Conservation (phyloP, 1,140 invertebrate genomes). For the Drosophila nannoptera region DNA sequence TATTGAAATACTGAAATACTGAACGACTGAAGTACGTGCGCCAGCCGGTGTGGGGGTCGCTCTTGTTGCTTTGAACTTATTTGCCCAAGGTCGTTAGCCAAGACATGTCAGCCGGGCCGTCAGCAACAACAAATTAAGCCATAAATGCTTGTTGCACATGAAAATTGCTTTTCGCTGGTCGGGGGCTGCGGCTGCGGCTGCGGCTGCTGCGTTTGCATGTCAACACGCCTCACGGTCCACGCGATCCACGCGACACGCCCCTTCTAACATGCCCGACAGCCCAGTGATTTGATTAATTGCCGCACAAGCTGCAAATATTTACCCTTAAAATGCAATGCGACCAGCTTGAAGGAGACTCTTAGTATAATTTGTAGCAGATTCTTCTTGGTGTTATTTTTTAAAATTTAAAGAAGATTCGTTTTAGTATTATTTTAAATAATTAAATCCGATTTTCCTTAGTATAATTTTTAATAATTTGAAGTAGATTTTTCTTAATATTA, state of each 20-base stretch:
- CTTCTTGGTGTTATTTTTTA: no score
- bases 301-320: conserved; percentile 28
- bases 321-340: no score
- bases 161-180: conserved; percentile 52
- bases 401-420: no score
- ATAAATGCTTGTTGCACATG: conserved; percentile 73
- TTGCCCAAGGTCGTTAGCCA: conserved; percentile 66
- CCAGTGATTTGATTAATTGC: conserved; percentile 47
- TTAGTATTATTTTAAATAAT: no score
- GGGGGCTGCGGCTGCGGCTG: not conserved
- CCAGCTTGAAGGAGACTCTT: no score
- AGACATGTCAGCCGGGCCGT: conserved; percentile 36
- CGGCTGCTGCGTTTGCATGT: conserved; percentile 51
- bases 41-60: conserved; percentile 63
- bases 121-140: conserved; percentile 68
- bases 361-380: no score
- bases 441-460: no score
- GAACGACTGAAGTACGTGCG: conserved; percentile 58
- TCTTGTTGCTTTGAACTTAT: conserved; percentile 75
- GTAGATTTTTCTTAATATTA: no score
- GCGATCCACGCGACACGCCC: conserved; percentile 40
- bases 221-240: conserved; percentile 66
- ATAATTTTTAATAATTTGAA: no score
- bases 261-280: conserved; percentile 28
- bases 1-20: conserved; percentile 45